Evolutionary conservation across 2,797 vertebrate species (phyloP).

Genomic region (Gambelia wislizenii): DNA sequence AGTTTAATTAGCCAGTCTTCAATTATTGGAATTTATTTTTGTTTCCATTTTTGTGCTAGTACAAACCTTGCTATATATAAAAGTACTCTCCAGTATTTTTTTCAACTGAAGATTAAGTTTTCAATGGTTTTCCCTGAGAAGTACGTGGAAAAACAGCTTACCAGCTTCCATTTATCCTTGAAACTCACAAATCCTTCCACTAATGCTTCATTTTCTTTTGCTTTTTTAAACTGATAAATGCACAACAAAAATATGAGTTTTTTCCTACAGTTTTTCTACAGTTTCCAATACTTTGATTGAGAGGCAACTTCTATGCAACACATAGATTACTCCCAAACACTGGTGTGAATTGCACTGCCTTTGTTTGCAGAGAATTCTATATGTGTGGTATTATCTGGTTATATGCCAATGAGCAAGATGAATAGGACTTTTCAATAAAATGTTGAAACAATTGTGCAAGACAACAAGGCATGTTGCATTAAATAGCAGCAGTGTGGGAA

Average conservation of each 20-base stretch:
- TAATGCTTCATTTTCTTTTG: neutral
- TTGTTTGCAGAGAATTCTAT: neutral
- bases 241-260: neutral
- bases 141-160: neutral
- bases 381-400: neutral
- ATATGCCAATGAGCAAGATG: neutral
- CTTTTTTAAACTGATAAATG: neutral
- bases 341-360: neutral
- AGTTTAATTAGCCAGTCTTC: no score
- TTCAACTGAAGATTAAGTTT: no score
- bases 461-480: neutral
- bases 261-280: neutral
- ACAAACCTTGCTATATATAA: no score
- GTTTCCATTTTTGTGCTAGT: no score
- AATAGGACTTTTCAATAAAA: neutral
- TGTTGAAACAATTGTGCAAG: neutral
- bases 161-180: slow-evolving; percentile 15
- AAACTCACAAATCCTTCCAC: slow-evolving; percentile 6
- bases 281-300: neutral
- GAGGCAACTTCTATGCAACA: neutral
- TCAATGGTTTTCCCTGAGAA: slow-evolving; percentile 36
- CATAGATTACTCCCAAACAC: neutral
- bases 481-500: neutral
- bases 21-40: no score
- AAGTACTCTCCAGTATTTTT: no score